Conservation (phyloP, 2,113 vertebrate species). For the Ivindomyrus marchei region DNA sequence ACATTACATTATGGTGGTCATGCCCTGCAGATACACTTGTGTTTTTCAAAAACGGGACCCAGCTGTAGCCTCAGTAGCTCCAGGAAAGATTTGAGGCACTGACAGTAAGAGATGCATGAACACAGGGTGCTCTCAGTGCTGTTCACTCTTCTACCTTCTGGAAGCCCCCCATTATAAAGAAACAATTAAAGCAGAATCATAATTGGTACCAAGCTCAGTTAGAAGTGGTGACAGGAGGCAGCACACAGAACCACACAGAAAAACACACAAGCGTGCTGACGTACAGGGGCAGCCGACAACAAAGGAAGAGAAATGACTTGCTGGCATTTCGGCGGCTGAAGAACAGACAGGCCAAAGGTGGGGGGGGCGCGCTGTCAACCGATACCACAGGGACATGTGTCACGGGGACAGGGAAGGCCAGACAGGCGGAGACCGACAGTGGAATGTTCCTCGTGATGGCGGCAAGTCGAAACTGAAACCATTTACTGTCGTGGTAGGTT, state of each 20-base stretch:
- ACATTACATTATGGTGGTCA: neutral
- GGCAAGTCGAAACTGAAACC: neutral
- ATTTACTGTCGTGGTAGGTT: neutral
- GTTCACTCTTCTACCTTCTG: neutral
- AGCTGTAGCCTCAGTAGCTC: neutral
- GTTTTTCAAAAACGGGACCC: neutral
- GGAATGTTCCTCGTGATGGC: too few species aligned
- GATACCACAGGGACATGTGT: neutral
- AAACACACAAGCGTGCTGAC: neutral
- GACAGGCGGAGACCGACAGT: neutral
- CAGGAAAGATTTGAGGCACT: neutral
- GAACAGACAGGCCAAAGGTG: neutral
- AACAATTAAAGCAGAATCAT: neutral
- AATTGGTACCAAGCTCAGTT: neutral
- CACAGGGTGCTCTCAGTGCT: neutral
- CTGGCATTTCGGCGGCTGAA: neutral
- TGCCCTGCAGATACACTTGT: neutral
- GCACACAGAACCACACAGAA: neutral
- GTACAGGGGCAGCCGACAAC: neutral
- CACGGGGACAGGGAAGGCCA: neutral
- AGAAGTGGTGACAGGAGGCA: neutral
- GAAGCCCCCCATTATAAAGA: neutral
- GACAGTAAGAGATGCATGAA: neutral
- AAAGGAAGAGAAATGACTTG: neutral
- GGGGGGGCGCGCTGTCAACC: neutral